Base-by-base conservation (phyloP, 1,140 invertebrate species). In the Leptestheria dahalacensis region DNA sequence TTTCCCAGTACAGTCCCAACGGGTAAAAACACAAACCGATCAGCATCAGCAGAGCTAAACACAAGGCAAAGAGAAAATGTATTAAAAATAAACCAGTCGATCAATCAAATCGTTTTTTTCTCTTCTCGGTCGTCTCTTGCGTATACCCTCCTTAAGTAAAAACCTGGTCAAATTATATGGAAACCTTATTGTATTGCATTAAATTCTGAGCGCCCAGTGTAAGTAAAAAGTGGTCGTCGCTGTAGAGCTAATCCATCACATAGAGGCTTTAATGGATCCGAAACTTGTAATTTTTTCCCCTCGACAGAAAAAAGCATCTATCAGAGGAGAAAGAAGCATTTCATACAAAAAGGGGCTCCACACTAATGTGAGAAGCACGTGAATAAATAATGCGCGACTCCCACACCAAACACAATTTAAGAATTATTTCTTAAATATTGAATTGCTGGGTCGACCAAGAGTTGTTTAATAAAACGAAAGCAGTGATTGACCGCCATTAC, bases 1-100 rank as follows among this genome's bases (percentile, higher is more conserved):
- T 55, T 20, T 55, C 53, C 26, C 26, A 55, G 12, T 33, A 20
- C 53, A 55, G 11, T 29, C 53, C 53, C 2, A 55, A 55, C 20
- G 53, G 53, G 18, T 55, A 55, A 20, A 55, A 55, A 55, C 53
- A 55, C 23, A 55, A 29, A 21, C 53, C 53, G 12, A 55, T 20
- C 28, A 55, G 11, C 53, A 55, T 55, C 26, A 55, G 2, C 53
- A 33, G 33, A 55, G 24, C 53, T 55, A 1, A 18, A 28, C 1
- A 55, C 20, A 55, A 4, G 21, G 33, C 2, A 55, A 12, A 55
- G 21, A 55, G 1, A 28, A n/a, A 41, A 41, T 23, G 28, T 2
- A 54, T 6, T 25, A 26, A 55, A 26, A 0, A 55, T 26, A 15
- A 29, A 41, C 3, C 9, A n/a, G n/a, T n/a, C n/a, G n/a, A n/a